Evolutionary conservation across 2,888 invertebrate genomes (phyloP), one percentile per base, ranked within the genome.

Genomic region (Auanema sp.): DNA sequence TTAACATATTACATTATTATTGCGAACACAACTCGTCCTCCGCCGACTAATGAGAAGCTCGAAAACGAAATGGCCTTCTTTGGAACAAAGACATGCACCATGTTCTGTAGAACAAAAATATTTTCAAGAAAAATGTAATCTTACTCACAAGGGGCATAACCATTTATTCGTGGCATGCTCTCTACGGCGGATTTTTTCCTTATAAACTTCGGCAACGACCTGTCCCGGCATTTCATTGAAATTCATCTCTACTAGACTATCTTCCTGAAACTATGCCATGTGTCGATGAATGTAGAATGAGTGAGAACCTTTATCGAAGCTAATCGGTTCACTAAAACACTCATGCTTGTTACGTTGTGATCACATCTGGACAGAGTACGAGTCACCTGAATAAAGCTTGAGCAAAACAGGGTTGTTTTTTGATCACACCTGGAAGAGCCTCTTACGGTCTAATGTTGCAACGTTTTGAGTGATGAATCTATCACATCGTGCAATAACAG

Each of bases 401-500:
- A 40, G 51, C 54, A 12, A 55, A 54, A 57, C 21, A 55, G 56
- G n/a, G 14, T 33, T 50, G 47, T 23, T 50, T 43, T 5, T 56
- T 41, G 16, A 41, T 1, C n/a, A 10, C 59, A 79, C 76, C 70
- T 79, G 75, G 51, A 79, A 75, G 5, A 79, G 74, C 44, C 71
- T 71, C 51, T 69, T 72, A 23, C 72, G 65, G 47, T 75, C 73
- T 50, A 79, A 63, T 11, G 68, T 71, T 18, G 62, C 52, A n/a
- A 74, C 76, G 23, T 72, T 67, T n/a, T 60, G 59, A 8, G 68
- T 60, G 25, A 79, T 70, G 62, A 72, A 75, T 56, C 72, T 61
- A 44, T 79, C 79, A 62, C 79, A 79, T 41, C 78, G 58, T 10
- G 73, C 77, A 49, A 73, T 66, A 33, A 75, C 75, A 8, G 74